Conservation (phyloP, 2,888 invertebrate species). For the Mycogona germanica region DNA sequence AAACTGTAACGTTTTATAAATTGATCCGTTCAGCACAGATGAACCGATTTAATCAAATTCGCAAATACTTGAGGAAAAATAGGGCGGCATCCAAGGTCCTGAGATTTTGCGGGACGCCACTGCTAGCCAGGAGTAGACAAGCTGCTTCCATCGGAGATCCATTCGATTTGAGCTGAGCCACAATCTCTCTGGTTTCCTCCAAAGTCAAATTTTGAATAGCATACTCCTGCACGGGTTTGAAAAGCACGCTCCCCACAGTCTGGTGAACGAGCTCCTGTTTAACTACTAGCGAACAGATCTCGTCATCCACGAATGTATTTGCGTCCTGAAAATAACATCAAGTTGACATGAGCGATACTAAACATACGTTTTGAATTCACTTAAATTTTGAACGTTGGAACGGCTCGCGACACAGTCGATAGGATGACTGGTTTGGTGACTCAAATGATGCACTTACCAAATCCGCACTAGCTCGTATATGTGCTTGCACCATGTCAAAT, state of each 20-base stretch:
- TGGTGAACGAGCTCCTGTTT: neutral
- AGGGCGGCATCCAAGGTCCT: slow-evolving; percentile 14
- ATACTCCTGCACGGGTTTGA: slow-evolving; percentile 3
- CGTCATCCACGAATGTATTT: slow-evolving; percentile 7
- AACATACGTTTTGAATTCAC: too few species aligned
- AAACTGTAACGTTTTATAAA: too few species aligned
- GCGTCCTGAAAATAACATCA: neutral
- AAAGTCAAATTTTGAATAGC: neutral
- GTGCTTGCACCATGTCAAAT: too few species aligned
- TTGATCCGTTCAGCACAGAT: too few species aligned
- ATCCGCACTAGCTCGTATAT: too few species aligned
- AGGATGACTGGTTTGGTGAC: too few species aligned
- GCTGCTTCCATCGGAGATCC: slow-evolving; percentile 18
- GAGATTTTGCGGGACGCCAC: neutral
- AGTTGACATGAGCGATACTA: neutral
- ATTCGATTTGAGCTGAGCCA: neutral
- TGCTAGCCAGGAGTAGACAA: slow-evolving; percentile 4
- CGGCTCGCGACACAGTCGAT: too few species aligned
- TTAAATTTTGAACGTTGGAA: too few species aligned
- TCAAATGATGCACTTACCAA: too few species aligned
- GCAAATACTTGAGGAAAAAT: neutral
- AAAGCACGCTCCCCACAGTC: slow-evolving; percentile 9
- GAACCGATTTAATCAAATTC: neutral
- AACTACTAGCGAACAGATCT: slow-evolving; percentile 11
- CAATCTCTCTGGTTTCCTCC: neutral